Evolutionary conservation across 30 jellyfish, hydroid and myxozoan species (phyloP).

Genomic region (Phacellophora camtschatica): DNA sequence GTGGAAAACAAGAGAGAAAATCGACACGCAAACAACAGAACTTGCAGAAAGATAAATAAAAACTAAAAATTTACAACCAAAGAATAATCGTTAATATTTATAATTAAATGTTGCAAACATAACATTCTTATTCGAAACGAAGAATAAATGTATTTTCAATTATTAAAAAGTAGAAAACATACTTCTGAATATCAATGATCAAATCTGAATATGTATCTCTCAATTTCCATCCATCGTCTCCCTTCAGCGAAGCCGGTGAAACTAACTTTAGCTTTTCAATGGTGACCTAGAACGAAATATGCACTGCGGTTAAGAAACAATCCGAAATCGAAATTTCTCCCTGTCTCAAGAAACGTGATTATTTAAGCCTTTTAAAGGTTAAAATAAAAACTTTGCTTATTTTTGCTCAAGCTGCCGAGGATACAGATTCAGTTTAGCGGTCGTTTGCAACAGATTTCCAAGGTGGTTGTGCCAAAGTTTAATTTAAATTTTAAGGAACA

Average conservation of each 20-base stretch:
- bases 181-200: constrained; percentile 57
- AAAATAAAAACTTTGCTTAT: too few species aligned
- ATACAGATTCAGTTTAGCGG: too few species aligned
- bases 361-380: too few species aligned
- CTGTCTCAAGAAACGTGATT: too few species aligned
- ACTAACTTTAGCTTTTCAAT: constrained; percentile 52
- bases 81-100: not conserved
- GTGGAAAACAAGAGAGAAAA: too few species aligned
- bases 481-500: too few species aligned
- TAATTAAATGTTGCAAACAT: too few species aligned
- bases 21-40: not conserved
- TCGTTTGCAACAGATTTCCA: too few species aligned
- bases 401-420: too few species aligned
- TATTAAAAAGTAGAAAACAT: not conserved
- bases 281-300: constrained; percentile 56
- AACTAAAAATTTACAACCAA: not conserved
- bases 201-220: constrained; percentile 68
- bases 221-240: constrained; percentile 87
- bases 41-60: not conserved
- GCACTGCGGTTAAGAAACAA: too few species aligned
- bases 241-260: constrained; percentile 77
- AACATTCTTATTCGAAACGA: not conserved
- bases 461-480: too few species aligned
- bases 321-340: too few species aligned
- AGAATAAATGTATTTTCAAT: not conserved